Base-by-base conservation (phyloP, 37 sponge, comb jelly and placozoan species). In the Haliclona indistincta region DNA sequence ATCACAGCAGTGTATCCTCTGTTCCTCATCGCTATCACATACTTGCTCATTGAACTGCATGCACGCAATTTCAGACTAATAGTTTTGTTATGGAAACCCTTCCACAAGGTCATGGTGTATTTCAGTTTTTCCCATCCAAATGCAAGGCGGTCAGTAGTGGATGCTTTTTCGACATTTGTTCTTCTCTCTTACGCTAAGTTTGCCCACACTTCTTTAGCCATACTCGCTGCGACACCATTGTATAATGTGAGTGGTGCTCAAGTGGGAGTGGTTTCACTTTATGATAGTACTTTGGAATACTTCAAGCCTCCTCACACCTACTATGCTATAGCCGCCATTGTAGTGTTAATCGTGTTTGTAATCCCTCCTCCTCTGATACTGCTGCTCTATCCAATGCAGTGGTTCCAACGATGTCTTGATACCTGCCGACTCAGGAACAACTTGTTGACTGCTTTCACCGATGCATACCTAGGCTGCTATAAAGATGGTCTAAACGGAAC, bases 101-200 rank as follows among this genome's bases (percentile, higher is more conserved):
- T 81, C 54, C 65, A 43, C 2, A 17, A 22, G 23, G 70, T 61
- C 44, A 13, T 56, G 36, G 47, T 49, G 1, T 10, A 37, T 2
- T 2, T 80, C 41, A 36, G 54, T n/a, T 25, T 63, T 1, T 33
- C 47, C 40, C 25, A 41, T 22, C 13, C 15, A 10, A 33, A 81
- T 39, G 40, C 64, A 17, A 65, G 42, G 2, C 64, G 56, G 0
- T 77, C 86, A 20, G 71, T 78, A 28, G 54, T 85, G 51, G 73
- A 85, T 73, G 74, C 78, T 38, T 73, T 85, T 54, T 64, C 78
- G 1, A 65, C 79, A 3, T 51, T 78, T 30, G 23, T 78, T 23
- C 34, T 85, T 20, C 35, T 85, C 56, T 85, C 78, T n/a, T 85
- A 78, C 55, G 63, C 60, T 17, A 85, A 78, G 42, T 20, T 85